Evolutionary conservation across 2,797 vertebrate genomes (phyloP), one percentile per base, ranked within the genome.

Genomic region (Picus viridis): DNA sequence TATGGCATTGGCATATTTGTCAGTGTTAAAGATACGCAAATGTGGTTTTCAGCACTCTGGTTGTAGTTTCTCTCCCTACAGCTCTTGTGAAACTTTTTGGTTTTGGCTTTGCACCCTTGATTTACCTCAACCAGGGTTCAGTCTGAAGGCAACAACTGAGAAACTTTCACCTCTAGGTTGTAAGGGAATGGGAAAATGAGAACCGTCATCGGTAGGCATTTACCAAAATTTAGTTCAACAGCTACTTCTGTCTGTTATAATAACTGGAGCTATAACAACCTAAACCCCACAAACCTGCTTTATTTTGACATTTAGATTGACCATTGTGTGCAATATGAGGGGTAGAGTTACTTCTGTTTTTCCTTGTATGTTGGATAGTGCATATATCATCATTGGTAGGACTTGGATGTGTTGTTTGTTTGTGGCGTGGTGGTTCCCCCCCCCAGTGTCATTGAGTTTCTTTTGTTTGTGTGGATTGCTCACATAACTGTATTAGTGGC

Each of bases 211-310:
- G 16, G n/a, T 69, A 77, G 88, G 64, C 43, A 59, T 73, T 92
- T 67, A 83, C 39, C 41, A 56, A 30, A 89, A 62, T 36, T 83
- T 81, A 79, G 75, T 95, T 92, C 83, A 88, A 15, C 41, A 91
- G 26, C 36, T 17, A 18, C 22, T 86, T 91, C 30, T 91, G 67
- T 78, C 64, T 81, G 36, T 77, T 84, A 34, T 6, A 89, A 29
- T 43, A 62, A 39, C 43, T 77, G 74, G 47, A 68, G 23, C 3
- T 72, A 11, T 41, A 39, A 51, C 64, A 65, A 26, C 20, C 36
- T 72, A 27, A 86, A 91, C 84, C 41, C 41, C 80, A 36, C 3
- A 62, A 71, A 81, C 62, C 47, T 88, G 53, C 57, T 91, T 84
- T 81, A 23, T 39, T 87, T 94, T 76, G 67, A 68, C 53, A 41